These are phyloP conservation scores for Drosophila eugracilis DNA, from an alignment of 1,140 invertebrate species.

Conservation along the genomic window DNA sequence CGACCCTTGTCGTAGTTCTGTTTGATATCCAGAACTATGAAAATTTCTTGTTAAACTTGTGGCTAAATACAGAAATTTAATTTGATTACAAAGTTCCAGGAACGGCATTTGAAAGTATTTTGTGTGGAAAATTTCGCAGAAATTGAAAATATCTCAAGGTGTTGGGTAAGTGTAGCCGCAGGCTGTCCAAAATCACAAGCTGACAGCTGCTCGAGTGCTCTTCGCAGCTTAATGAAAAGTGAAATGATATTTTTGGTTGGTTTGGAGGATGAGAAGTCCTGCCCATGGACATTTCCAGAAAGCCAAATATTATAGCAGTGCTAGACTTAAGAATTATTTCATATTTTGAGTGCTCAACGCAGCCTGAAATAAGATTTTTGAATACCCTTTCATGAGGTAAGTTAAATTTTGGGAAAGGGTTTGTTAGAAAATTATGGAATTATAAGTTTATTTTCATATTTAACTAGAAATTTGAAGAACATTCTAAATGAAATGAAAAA, in stretches of 20 bases:
- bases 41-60: conserved; percentile 46
- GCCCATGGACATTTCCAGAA: conserved; percentile 5
- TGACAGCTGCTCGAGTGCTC: conserved; percentile 65
- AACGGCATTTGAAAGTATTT: conserved; percentile 12
- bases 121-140: conserved; percentile 2
- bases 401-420: too few relatives aligned
- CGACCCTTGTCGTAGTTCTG: conserved; percentile 21
- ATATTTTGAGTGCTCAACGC: conserved; percentile 72
- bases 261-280: neutral
- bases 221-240: conserved; percentile 66
- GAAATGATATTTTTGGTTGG: conserved; percentile 47
- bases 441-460: too few relatives aligned
- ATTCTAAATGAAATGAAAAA: neutral
- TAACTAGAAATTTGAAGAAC: too few relatives aligned
- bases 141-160: conserved; percentile 42
- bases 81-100: conserved; percentile 36
- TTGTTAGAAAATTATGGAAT: neutral
- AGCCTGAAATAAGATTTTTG: conserved; percentile 73
- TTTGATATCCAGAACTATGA: conserved; percentile 18
- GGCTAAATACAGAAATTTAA: conserved; percentile 52
- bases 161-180: conserved; percentile 64
- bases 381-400: conserved; percentile 6
- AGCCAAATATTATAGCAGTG: conserved; percentile 13
- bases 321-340: conserved; percentile 52
- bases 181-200: conserved; percentile 33